Conservation (phyloP, 2,797 vertebrate species). For the Cyclura pinguis region DNA sequence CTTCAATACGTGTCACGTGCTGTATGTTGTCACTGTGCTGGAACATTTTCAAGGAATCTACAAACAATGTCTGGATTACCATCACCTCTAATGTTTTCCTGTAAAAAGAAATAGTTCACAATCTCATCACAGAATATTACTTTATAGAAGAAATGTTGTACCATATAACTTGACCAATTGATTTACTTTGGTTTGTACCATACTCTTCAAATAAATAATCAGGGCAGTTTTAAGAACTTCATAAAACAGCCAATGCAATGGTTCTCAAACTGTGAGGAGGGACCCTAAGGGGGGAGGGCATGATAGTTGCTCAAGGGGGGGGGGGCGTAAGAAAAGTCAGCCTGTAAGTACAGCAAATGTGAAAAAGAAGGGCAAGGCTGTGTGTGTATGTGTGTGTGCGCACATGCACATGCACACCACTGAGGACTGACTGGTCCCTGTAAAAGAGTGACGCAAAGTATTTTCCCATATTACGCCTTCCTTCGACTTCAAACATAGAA, state of each 20-base stretch:
- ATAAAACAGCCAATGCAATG: not conserved
- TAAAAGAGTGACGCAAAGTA: no score
- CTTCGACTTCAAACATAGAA: no score
- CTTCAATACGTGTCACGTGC: not conserved
- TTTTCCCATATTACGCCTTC: no score
- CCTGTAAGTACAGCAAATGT: no score
- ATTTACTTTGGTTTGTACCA: not conserved
- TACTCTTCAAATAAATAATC: not conserved
- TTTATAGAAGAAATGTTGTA: not conserved
- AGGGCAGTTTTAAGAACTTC: not conserved
- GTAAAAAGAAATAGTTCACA: not conserved
- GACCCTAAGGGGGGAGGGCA: no score
- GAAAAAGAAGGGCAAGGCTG: no score
- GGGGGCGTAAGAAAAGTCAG: no score
- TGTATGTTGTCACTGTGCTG: not conserved
- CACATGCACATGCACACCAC: no score
- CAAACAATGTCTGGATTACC: not conserved
- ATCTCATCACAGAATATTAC: not conserved
- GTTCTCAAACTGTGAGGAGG: no score
- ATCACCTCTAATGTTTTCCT: not conserved
- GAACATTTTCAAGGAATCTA: slow-evolving; percentile 6
- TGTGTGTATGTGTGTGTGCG: no score
- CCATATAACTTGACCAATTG: not conserved
- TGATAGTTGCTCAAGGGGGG: no score
- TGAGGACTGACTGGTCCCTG: no score